phyloP scores from a whole-genome alignment of 1,140 invertebrate genomes.

The Oncopodura yosiiana region DNA sequence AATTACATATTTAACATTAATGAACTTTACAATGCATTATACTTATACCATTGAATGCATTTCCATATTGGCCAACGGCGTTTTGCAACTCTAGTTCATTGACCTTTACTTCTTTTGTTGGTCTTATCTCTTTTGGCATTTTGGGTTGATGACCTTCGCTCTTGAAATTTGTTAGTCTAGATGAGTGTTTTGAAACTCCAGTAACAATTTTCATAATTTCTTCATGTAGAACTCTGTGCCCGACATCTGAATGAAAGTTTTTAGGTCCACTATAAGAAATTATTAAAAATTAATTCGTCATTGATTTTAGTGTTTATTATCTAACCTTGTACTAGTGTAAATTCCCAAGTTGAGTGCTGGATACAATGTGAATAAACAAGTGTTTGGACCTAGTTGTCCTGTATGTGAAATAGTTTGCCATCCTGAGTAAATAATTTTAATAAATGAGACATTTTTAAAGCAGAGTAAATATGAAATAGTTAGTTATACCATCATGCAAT shows the following conservation, averaged over 20 bases:
- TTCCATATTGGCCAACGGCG: slow-evolving; percentile 13
- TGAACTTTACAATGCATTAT: neutral
- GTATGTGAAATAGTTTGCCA: slow-evolving; percentile 8
- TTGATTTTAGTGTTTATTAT: neutral
- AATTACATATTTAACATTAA: neutral
- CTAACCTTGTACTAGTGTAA: slow-evolving; percentile 3
- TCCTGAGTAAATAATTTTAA: neutral
- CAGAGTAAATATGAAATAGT: neutral
- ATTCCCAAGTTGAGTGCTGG: slow-evolving; percentile 14
- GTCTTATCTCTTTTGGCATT: no score
- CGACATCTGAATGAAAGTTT: no score
- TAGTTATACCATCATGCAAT: neutral
- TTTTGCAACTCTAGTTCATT: neutral
- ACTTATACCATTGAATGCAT: neutral
- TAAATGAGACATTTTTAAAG: neutral
- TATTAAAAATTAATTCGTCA: neutral
- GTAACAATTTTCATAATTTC: no score
- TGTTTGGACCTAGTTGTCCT: slow-evolving; percentile 10
- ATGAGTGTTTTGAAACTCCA: no score
- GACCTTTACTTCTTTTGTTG: neutral
- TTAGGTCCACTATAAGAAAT: slow-evolving; percentile 6
- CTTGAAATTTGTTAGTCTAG: no score
- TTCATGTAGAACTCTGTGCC: neutral
- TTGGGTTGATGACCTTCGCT: no score
- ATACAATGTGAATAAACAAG: slow-evolving; percentile 9